A percentile compares a stretch with the other conserved stretches of the same genome.
phyloP scores from a whole-genome alignment of 2,888 invertebrate genomes.

The Platerodrilus igneus region DNA sequence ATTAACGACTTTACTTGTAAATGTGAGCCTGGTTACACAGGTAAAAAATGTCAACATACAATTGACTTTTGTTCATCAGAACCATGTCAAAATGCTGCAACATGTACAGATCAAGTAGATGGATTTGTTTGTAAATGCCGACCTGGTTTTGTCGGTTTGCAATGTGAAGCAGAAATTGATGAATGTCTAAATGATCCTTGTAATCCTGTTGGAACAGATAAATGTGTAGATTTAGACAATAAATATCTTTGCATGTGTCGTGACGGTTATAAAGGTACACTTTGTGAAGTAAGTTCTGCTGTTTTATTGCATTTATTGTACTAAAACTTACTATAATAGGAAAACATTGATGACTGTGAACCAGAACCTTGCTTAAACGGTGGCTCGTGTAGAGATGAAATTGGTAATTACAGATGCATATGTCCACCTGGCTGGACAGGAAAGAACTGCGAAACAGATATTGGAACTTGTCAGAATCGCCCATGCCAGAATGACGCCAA shows the following conservation, averaged over 20 bases:
- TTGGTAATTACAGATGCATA: slow-evolving; percentile 76
- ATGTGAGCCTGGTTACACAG: slow-evolving; percentile 92
- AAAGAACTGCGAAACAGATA: slow-evolving; percentile 76
- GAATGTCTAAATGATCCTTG: slow-evolving; percentile 90
- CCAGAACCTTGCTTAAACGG: slow-evolving; percentile 83
- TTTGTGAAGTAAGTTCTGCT: slow-evolving; percentile 68
- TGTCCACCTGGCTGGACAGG: slow-evolving; percentile 87
- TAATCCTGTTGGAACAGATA: slow-evolving; percentile 82
- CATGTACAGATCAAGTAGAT: slow-evolving; percentile 81
- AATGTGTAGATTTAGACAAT: slow-evolving; percentile 84
- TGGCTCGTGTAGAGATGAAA: slow-evolving; percentile 82
- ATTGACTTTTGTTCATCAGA: slow-evolving; percentile 86
- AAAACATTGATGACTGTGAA: slow-evolving; percentile 82
- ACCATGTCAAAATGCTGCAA: slow-evolving; percentile 90
- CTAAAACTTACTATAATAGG: no score
- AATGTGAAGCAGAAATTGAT: slow-evolving; percentile 89
- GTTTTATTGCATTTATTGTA: background rate
- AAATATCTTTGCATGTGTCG: slow-evolving; percentile 84
- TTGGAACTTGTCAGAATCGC: slow-evolving; percentile 77
- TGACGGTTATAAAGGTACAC: slow-evolving; percentile 78
- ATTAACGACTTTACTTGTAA: slow-evolving; percentile 80
- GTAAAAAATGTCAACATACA: slow-evolving; percentile 87
- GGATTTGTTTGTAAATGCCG: slow-evolving; percentile 91
- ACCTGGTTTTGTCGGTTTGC: slow-evolving; percentile 87
- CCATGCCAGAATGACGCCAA: slow-evolving; percentile 92